Conservation (phyloP, 2,888 invertebrate genomes). For the Eugnorisma glareosa region DNA sequence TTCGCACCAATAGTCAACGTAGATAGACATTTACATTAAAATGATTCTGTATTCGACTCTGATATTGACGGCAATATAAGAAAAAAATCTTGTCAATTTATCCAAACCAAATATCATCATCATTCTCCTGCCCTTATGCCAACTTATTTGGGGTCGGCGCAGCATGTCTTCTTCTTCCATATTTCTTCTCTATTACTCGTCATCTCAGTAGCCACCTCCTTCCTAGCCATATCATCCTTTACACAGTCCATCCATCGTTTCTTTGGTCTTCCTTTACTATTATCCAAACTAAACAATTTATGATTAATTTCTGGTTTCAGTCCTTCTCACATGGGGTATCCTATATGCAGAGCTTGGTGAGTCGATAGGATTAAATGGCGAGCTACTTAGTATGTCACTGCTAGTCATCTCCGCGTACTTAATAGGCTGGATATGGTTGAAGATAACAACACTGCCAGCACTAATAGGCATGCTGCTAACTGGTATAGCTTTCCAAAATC, state of each 20-base stretch:
- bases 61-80: no score
- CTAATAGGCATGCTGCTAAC: slow-evolving; percentile 94
- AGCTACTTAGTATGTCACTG: slow-evolving; percentile 92
- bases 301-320: slow-evolving; percentile 74
- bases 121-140: no score
- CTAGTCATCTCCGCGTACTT: slow-evolving; percentile 93
- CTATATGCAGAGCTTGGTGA: slow-evolving; percentile 92
- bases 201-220: no score
- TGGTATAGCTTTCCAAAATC: slow-evolving; percentile 93
- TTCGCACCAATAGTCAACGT: slow-evolving; percentile 17
- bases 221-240: no score
- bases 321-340: slow-evolving; percentile 92
- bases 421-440: slow-evolving; percentile 93
- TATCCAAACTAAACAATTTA: no score
- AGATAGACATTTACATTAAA: background rate
- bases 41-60: slow-evolving; percentile 7
- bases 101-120: no score
- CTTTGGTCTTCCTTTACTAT: no score
- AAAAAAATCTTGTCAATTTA: no score
- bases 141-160: no score
- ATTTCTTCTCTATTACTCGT: no score
- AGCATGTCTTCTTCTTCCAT: no score
- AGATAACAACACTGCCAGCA: slow-evolving; percentile 93
- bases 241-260: no score
- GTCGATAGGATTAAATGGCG: slow-evolving; percentile 92